Conservation (phyloP, 92 coral and sea anemone genomes). For the Nematostella vectensis region DNA sequence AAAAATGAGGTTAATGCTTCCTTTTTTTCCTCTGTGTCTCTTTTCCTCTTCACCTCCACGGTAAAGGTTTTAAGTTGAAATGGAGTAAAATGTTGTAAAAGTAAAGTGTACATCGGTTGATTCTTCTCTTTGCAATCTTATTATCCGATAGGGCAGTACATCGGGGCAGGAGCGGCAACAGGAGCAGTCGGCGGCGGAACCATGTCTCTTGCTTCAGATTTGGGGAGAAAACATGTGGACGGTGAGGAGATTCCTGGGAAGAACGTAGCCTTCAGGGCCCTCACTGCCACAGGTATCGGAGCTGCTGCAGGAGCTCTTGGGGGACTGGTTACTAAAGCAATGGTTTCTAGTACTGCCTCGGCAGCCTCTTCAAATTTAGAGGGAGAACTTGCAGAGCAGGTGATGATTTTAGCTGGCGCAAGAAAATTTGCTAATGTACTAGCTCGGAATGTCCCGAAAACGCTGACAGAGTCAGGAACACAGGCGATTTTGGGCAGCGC, state of each 20-base stretch:
- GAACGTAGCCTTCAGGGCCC: conserved; percentile 20
- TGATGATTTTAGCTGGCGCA: conserved; percentile 4
- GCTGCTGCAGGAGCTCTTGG: conserved; percentile 14
- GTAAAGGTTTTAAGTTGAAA: too few species aligned
- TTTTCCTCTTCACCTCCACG: too few species aligned
- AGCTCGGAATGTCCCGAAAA: conserved; percentile 7
- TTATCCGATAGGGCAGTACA: conserved; percentile 5
- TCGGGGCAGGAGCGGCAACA: conserved; percentile 19
- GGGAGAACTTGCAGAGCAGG: conserved; percentile 16
- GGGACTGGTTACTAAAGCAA: conserved; percentile 21
- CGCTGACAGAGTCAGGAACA: conserved; percentile 13
- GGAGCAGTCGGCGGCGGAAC: conserved; percentile 16
- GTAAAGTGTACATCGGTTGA: too few species aligned
- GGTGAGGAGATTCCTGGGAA: conserved; percentile 19
- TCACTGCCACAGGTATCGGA: conserved; percentile 10
- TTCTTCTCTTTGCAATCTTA: too few species aligned
- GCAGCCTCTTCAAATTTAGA: conserved; percentile 23
- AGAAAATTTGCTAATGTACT: conserved; percentile 3
- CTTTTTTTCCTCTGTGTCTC: too few species aligned
- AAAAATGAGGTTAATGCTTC: too few species aligned
- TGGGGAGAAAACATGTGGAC: conserved; percentile 18
- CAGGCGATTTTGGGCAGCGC: conserved; percentile 5
- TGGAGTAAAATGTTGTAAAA: too few species aligned
- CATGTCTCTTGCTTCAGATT: conserved; percentile 8
- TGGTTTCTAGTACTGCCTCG: not conserved